These are phyloP conservation scores for Cynocephalus volans DNA, from an alignment of 2,113 vertebrate species.

Conservation along the genomic window DNA sequence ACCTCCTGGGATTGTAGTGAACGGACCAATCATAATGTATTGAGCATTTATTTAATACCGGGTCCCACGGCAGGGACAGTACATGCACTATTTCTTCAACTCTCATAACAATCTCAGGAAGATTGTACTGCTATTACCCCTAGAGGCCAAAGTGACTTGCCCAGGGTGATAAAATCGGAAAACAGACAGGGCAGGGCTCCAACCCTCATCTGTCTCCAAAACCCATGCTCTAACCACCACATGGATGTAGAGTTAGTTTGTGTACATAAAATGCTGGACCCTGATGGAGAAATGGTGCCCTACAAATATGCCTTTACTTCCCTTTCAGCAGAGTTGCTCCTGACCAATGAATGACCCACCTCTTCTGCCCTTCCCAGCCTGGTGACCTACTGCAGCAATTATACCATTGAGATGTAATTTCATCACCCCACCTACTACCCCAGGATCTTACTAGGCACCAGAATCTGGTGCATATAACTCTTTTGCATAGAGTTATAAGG, in stretches of 20 bases:
- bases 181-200: background rate
- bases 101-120: background rate
- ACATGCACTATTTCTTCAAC: background rate
- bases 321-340: background rate
- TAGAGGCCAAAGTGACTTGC: background rate
- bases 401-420: background rate
- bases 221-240: no score
- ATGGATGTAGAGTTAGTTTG: background rate
- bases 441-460: background rate
- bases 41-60: background rate
- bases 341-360: rapidly evolving
- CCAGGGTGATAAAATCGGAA: background rate
- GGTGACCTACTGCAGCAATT: background rate
- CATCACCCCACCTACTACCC: no score
- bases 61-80: no score
- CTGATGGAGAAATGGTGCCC: background rate
- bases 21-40: background rate
- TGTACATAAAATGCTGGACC: no score
- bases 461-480: background rate
- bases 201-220: background rate
- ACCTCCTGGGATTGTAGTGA: background rate
- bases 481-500: background rate
- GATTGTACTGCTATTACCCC: background rate
- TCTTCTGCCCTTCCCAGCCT: background rate
- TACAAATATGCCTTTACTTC: background rate